Conservation (phyloP, 2,113 vertebrate genomes). For the Maccullochella peelii region DNA sequence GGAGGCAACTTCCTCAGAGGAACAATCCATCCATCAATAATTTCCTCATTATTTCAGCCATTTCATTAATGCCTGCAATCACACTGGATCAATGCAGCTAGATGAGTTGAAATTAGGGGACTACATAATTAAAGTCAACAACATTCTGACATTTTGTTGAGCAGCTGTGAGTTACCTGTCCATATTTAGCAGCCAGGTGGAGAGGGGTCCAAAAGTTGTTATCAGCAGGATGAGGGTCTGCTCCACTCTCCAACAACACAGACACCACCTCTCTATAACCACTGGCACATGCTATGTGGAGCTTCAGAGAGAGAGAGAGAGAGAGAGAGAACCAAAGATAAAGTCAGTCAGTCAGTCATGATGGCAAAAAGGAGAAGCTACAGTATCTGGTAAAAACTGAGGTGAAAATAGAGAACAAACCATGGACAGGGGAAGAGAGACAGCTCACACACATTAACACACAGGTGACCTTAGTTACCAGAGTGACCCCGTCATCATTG, state of each 20-base stretch:
- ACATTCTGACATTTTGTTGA: constrained; percentile 16
- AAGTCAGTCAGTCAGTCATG: too few relatives aligned
- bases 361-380: not conserved
- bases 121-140: constrained; percentile 6
- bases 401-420: not conserved
- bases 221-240: constrained; percentile 87
- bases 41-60: constrained; percentile 56
- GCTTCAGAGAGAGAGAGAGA: constrained; percentile 73
- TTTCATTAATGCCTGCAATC: constrained; percentile 33
- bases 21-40: constrained; percentile 41
- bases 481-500: constrained; percentile 91
- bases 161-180: constrained; percentile 87
- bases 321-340: not conserved
- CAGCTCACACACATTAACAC: not conserved
- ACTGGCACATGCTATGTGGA: constrained; percentile 93
- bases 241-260: constrained; percentile 87
- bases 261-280: constrained; percentile 90
- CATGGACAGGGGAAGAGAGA: not conserved
- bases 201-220: constrained; percentile 92
- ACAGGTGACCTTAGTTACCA: constrained; percentile 83
- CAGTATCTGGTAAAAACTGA: not conserved
- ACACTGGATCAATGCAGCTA: constrained; percentile 21
- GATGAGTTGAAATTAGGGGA: constrained; percentile 5
- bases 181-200: constrained; percentile 94
- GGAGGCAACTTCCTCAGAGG: constrained; percentile 23